These are phyloP conservation scores for Scyliorhinus canicula DNA, from an alignment of 2,797 vertebrate genomes.

Conservation along the genomic window DNA sequence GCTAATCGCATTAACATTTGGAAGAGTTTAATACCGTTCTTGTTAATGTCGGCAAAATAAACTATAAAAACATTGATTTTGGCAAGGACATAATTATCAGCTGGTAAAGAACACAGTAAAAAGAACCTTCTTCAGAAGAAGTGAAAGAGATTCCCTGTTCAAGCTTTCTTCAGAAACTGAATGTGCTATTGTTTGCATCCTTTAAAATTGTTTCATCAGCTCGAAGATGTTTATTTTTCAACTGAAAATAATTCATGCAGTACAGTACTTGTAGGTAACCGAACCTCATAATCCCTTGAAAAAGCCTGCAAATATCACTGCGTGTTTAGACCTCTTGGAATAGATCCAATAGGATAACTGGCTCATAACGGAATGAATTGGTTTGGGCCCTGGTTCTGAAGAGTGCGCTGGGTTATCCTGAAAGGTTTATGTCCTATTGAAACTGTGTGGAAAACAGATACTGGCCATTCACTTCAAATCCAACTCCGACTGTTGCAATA, in stretches of 20 bases:
- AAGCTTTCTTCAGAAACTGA: conserved; percentile 3
- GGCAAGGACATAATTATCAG: conserved; percentile 33
- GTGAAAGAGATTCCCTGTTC: conserved; percentile 8
- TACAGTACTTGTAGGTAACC: neutral
- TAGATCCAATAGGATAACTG: neutral
- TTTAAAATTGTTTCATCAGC: neutral
- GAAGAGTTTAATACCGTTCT: conserved; percentile 31
- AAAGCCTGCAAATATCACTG: neutral
- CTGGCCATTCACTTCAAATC: neutral
- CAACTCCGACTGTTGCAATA: neutral
- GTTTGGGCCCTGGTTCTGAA: neutral
- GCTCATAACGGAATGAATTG: conserved; percentile 14
- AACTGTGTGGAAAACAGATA: neutral
- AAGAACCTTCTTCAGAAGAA: conserved; percentile 10
- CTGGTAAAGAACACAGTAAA: conserved; percentile 34
- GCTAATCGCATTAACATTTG: conserved; percentile 33
- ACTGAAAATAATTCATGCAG: conserved; percentile 16
- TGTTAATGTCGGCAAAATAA: conserved; percentile 16
- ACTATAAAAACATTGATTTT: conserved; percentile 30
- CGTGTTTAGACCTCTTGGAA: neutral
- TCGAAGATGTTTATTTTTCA: neutral
- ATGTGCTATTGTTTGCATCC: conserved; percentile 10
- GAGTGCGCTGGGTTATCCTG: neutral
- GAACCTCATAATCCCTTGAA: neutral
- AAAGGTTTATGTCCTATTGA: neutral